Evolutionary conservation across 1,140 invertebrate genomes (phyloP), one percentile per base, ranked within the genome.

Genomic region (Zeugodacus cucurbitae): DNA sequence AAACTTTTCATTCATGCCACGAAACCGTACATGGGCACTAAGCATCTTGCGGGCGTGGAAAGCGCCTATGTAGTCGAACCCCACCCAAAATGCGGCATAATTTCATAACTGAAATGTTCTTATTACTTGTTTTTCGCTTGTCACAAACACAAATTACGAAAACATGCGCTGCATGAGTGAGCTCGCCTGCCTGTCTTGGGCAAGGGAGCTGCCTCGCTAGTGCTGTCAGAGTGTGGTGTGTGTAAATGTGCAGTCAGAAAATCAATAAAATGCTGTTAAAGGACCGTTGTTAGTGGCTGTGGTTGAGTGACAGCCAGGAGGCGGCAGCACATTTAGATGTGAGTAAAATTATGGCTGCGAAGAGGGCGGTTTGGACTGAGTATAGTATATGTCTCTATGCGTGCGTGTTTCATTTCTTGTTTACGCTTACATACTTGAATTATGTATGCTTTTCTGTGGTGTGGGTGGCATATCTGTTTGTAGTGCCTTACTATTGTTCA

Each of bases 1-100:
- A 74, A 74, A 34, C 32, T 74, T 74, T 74, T 74, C 67, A 74
- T 74, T 74, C 67, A 74, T 74, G 34, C 67, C n/a, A 62, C 58
- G 2, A 57, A 57, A 41, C 37, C 37, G 37, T 41, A 41, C 37
- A 41, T 41, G 37, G 37, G 37, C 7, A 26, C 8, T 17, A 17
- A n/a, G 7, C 22, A 32, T 34, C 34, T 41, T 74, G 67, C 1
- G 34, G 37, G 32, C 67, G 34, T 20, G 32, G 6, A 37, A 32
- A 32, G 67, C 67, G 34, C 4, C 34, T 41, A 37, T 34, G 32
- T 6, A 41, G 37, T 5, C 34, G 32, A 74, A 74, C 37, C 67
- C 67, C 67, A 74, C 67, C 67, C 67, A 74, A 74, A 74, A 41
- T 74, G 34, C 67, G 34, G 67, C 34, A 34, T 37, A 37, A 74